Percentiles rank a stretch among this genome's conserved stretches.
phyloP scores from a whole-genome alignment of 2,113 vertebrate species.

The Grammomys dolichurus region DNA sequence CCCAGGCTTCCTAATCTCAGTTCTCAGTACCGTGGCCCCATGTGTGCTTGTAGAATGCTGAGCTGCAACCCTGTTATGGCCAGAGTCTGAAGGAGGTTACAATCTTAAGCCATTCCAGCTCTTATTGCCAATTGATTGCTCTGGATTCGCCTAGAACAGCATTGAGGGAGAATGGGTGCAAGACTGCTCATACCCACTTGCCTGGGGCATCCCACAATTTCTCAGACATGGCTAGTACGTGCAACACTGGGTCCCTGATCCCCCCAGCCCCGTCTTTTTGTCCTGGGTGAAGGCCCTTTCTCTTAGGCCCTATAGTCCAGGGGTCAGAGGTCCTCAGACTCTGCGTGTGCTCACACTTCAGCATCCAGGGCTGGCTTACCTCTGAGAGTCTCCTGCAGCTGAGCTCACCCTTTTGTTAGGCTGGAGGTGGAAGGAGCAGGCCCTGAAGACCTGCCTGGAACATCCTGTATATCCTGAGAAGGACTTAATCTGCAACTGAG shows the following conservation, averaged over 20 bases:
- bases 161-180: neutral
- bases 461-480: too few relatives aligned
- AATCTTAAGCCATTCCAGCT: neutral
- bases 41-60: neutral
- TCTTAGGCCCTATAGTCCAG: neutral
- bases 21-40: accelerated
- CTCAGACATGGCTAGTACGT: neutral
- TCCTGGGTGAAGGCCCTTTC: neutral
- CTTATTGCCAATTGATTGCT: neutral
- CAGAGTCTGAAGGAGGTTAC: neutral
- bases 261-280: neutral
- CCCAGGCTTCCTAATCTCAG: accelerated
- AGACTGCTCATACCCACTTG: neutral
- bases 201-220: neutral
- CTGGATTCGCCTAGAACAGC: neutral
- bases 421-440: too few relatives aligned
- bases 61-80: too few relatives aligned
- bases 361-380: neutral
- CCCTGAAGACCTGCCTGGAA: neutral
- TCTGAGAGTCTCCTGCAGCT: neutral
- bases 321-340: neutral
- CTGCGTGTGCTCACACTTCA: neutral
- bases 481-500: accelerated
- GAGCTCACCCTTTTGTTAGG: neutral
- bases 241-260: neutral